Evolutionary conservation across 2,888 invertebrate genomes (phyloP), one percentile per base, ranked within the genome.

Genomic region (Xestoiulus laeticollis): DNA sequence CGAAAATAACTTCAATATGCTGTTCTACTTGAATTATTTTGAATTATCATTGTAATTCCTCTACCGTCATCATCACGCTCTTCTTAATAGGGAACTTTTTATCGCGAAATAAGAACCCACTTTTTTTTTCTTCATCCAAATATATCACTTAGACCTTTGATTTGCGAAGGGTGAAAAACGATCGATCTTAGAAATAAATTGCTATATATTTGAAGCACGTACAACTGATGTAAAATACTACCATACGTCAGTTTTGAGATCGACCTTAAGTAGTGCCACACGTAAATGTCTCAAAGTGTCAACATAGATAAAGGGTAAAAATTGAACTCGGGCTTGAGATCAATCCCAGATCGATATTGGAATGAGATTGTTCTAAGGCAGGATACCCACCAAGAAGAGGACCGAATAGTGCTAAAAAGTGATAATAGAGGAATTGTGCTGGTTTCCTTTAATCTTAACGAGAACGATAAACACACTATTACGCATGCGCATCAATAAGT

Each of bases 21-120:
- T 78, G 78, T 78, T 78, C 78, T 78, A 78, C 78, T 78, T 78
- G 78, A 78, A 78, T 78, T 78, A 78, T 78, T 78, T 78, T 78
- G 78, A 78, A 78, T 78, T 78, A 78, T 78, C 78, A 78, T 78
- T 78, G 30, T 78, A 30, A 78, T 78, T 78, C 78, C 8, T 10
- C 78, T 30, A 78, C 78, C 78, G 78, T 78, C 78, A 78, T 78
- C 78, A 78, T 30, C 78, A 78, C 78, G 78, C 30, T 78, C 78
- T 14, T 26, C 78, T 30, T 30, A 78, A 78, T 78, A 78, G 26
- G 30, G 14, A 78, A 78, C 3, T 78, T 78, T 78, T 78, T 78
- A 78, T 78, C 78, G 78, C 14, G 4, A 78, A 78, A 78, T 78
- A 78, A 78, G 78, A 78, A 14, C 78, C 30, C n/a, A n/a, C n/a